Evolutionary conservation across 2,797 vertebrate genomes (phyloP).

Genomic region (Prionace glauca): DNA sequence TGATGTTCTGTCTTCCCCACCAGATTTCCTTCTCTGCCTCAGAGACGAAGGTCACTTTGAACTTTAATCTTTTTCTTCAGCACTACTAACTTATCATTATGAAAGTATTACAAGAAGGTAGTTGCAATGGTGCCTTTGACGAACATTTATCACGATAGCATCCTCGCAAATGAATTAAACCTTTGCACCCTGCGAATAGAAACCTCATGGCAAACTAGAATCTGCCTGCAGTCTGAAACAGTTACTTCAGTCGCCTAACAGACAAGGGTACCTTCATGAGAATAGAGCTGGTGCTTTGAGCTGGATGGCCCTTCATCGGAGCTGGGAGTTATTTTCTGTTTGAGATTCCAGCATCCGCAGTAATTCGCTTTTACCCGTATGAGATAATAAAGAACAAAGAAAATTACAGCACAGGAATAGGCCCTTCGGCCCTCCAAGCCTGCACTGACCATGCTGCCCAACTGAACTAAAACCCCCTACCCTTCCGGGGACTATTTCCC

Average conservation of each 20-base stretch:
- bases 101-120: neutral
- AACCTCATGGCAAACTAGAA: neutral
- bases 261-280: neutral
- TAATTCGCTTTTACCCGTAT: no score
- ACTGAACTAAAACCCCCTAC: no score
- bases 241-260: neutral
- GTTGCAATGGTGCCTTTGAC: neutral
- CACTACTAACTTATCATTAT: neutral
- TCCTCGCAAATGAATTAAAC: neutral
- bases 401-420: no score
- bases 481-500: no score
- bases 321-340: no score
- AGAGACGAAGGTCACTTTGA: neutral
- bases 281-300: neutral
- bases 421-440: no score
- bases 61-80: neutral
- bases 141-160: neutral
- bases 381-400: no score
- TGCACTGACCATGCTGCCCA: no score
- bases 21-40: neutral
- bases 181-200: neutral
- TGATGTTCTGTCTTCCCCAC: neutral
- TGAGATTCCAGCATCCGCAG: no score
- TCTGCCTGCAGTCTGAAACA: neutral
- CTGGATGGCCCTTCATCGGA: no score